Base-by-base conservation (phyloP, 2,888 invertebrate genomes). In the Craniophora ligustri region DNA sequence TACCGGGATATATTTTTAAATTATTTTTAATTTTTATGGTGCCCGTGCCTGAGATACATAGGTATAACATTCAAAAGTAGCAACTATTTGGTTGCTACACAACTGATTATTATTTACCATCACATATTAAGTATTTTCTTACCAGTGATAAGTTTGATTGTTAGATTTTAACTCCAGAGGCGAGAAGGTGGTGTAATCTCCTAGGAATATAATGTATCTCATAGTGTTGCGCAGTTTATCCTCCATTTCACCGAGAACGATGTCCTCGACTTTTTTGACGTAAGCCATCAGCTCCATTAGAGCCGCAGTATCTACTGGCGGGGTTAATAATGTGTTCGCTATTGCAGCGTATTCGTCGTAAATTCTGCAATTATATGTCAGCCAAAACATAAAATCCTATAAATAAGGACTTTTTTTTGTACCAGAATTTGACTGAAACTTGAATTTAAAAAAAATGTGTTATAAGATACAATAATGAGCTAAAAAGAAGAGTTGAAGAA, bases 151-250 rank as follows among this genome's bases (percentile, higher is more conserved):
- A 0, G 97, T 96, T 70, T 96, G 96, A 68, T 97, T 97, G 82
- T 98, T 98, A 30, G 97, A 96, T 77, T 98, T 97, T 79, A 98
- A 96, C 88, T 99, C 98, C 3, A 97, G 92, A 0, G 98, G 96
- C 0, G 97, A 96, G 72, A 98, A 96, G 5, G 94, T 91, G 0
- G 96, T 95, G 78, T 97, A 97, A 85, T 98, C 98, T 4, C 97
- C 96, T 6, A 99, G 91, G 88, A 98, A 98, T 39, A 96, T 87
- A 41, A 98, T 96, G 76, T 97, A 97, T 49, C 93, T 90, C 94
- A 97, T 65, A 5, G 95, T 94, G 46, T 95, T 92, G 54, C 94
- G 94, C 6, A 98, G 89, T 32, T 96, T 94, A 48, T 96, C 95
- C 84, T 98, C 97, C 95, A 98, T 96, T 64, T 96, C 95, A 0